Conservation (phyloP, 1,140 invertebrate species). For the Drosophila dunni region DNA sequence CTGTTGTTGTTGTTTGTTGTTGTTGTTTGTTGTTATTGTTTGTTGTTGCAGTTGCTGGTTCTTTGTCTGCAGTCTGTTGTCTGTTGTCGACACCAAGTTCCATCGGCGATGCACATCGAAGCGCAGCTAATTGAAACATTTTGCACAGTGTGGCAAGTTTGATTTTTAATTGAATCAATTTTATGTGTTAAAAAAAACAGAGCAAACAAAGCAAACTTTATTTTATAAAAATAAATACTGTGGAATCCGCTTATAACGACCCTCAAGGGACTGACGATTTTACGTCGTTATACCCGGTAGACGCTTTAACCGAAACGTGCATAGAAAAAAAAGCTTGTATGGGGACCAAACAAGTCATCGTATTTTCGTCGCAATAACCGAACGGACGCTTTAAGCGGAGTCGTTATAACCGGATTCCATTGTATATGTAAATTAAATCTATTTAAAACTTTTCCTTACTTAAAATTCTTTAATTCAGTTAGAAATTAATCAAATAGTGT, state of each 20-base stretch:
- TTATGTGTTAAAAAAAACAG: too few relatives aligned
- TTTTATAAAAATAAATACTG: background rate
- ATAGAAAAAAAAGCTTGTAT: too few relatives aligned
- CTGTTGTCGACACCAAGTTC: conserved; percentile 71
- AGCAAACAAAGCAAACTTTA: background rate
- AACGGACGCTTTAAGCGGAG: too few relatives aligned
- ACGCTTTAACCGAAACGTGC: too few relatives aligned
- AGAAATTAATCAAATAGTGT: too few relatives aligned
- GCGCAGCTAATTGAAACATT: conserved; percentile 80
- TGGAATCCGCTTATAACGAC: too few relatives aligned
- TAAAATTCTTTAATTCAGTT: too few relatives aligned
- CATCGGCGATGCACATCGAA: conserved; percentile 78
- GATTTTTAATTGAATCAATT: background rate
- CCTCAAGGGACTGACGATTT: too few relatives aligned
- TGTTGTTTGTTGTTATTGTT: background rate
- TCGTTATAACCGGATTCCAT: too few relatives aligned
- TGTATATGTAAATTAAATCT: background rate
- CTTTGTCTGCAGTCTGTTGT: conserved; percentile 29
- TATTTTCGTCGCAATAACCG: too few relatives aligned
- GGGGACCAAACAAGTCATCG: too few relatives aligned
- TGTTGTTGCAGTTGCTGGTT: conserved; percentile 8
- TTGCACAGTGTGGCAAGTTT: conserved; percentile 54
- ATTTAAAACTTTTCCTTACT: background rate
- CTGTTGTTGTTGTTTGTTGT: background rate
- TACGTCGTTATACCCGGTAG: too few relatives aligned